Evolutionary conservation across 30 jellyfish, hydroid and myxozoan species (phyloP), one percentile per base, ranked within the genome.

Genomic region (Sanderia malayensis): DNA sequence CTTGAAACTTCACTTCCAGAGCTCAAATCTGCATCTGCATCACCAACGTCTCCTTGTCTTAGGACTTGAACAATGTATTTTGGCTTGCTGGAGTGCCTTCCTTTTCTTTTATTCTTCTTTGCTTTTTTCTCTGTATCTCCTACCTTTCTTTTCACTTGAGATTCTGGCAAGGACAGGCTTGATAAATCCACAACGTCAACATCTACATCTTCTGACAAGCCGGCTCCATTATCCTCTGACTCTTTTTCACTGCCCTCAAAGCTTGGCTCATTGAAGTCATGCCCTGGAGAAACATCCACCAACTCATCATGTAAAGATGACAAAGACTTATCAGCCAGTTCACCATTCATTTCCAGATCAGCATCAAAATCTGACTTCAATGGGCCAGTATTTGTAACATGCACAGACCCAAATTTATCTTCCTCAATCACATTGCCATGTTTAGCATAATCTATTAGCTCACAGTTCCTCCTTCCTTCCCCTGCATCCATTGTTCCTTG

Each of bases 241-340:
- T 29, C 23, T n/a, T 34, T 65, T 31, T 19, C 46, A 44, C 37
- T 27, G 17, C 57, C 47, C 31, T 55, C 79, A 58, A 69, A 59
- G 44, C 11, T 23, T 58, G 84, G 93, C 27, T 60, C 84, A 29
- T 49, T 62, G 31, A 68, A 55, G 31, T 68, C 79, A 37, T 44
- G 29, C 3, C 25, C 76, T 59, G 85, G 72, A 44, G 85, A 44
- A 21, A 31, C 64, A 57, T 85, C 44, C 9, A 31, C 53, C 31
- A 67, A 58, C 68, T 80, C 84, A 61, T 80, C 82, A 32, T 66
- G 89, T 20, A 78, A 25, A 22, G 82, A 78, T n/a, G 72, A 4
- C 11, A 18, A 29, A 19, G 79, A 32, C 24, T 44, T 20, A 29
- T 46, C 44, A 10, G 34, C 44, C 18, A 33, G 31, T 21, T 46